Percentiles rank a stretch among this genome's conserved stretches.
Conservation (phyloP, 2,888 invertebrate species). For the Diloba caeruleocephala region DNA sequence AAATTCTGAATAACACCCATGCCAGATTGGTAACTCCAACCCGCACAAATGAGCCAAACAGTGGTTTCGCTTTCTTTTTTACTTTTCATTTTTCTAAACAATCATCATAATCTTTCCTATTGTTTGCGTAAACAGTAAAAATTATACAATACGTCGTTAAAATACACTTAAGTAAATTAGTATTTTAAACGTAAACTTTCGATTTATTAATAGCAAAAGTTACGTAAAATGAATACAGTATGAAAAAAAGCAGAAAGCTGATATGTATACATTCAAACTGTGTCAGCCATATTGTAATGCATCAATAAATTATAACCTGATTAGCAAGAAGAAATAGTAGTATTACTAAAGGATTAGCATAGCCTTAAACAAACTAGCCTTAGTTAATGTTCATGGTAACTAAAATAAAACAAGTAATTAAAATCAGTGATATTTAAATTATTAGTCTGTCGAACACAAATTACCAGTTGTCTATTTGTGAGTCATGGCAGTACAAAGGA, state of each 20-base stretch:
- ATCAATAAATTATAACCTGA: conserved; percentile 30
- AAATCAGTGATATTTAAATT: conserved; percentile 47
- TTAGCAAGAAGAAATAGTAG: conserved; percentile 24
- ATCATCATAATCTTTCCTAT: conserved; percentile 45
- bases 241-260: background rate
- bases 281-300: background rate
- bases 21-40: conserved; percentile 65
- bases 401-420: conserved; percentile 49
- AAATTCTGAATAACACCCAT: conserved; percentile 67
- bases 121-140: conserved; percentile 29
- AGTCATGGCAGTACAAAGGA: conserved; percentile 52
- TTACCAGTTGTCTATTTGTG: conserved; percentile 42
- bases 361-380: conserved; percentile 38
- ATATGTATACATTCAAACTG: background rate
- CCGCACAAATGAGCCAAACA: conserved; percentile 67
- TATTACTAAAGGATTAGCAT: conserved; percentile 38
- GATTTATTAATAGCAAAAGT: background rate
- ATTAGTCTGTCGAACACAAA: conserved; percentile 38
- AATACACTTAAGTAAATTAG: background rate
- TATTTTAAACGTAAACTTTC: background rate
- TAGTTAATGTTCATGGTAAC: conserved; percentile 38
- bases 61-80: conserved; percentile 72
- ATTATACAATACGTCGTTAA: conserved; percentile 11
- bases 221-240: background rate
- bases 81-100: conserved; percentile 60